Evolutionary conservation across 1,140 invertebrate species (phyloP).

Genomic region (Drosophila jambulina): DNA sequence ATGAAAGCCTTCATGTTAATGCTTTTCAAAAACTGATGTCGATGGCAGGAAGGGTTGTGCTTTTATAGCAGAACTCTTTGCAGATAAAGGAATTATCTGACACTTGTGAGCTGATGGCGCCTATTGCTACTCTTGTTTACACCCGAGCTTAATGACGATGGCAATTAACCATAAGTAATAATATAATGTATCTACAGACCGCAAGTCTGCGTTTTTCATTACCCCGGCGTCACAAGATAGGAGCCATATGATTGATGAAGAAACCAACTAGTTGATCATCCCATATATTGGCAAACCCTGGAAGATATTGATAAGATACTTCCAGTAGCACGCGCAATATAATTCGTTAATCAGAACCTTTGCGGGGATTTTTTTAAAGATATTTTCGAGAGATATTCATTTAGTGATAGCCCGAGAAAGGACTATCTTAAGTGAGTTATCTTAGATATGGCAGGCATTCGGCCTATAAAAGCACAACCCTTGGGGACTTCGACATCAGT

Average conservation of each 20-base stretch:
- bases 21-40: slow-evolving; percentile 49
- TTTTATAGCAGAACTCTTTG: slow-evolving; percentile 3
- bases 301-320: slow-evolving; percentile 13
- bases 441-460: neutral
- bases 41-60: neutral
- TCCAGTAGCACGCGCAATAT: neutral
- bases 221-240: neutral
- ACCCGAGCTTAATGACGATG: slow-evolving; percentile 6
- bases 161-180: neutral
- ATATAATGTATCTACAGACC: neutral
- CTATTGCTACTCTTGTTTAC: neutral
- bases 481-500: neutral
- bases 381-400: neutral
- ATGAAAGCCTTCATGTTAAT: slow-evolving; percentile 54
- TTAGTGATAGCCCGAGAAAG: neutral
- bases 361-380: slow-evolving; percentile 3
- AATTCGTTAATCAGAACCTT: neutral
- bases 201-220: neutral
- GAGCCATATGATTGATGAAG: slow-evolving; percentile 10
- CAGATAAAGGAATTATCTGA: slow-evolving; percentile 1
- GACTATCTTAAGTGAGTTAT: neutral
- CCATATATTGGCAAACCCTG: neutral
- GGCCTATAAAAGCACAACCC: neutral
- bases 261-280: neutral
- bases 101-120: neutral